Percentiles rank a stretch among this genome's conserved stretches.
phyloP scores from a whole-genome alignment of 2,888 invertebrate species.

The Cataglyphis albicans region DNA sequence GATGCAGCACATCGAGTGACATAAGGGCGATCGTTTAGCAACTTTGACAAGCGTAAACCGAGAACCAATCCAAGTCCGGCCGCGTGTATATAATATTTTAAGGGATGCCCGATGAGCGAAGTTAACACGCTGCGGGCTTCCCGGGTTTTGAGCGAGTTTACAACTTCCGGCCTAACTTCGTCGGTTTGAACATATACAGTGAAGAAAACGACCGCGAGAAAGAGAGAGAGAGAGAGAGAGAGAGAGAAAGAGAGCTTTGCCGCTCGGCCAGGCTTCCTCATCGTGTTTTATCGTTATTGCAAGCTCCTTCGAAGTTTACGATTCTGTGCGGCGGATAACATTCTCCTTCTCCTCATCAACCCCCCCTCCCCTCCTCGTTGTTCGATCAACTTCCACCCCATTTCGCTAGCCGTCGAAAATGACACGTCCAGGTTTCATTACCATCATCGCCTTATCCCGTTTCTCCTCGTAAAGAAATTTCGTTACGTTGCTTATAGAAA shows the following conservation, averaged over 20 bases:
- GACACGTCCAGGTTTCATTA: slow-evolving; percentile 44
- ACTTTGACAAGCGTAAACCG: slow-evolving; percentile 14
- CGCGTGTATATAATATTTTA: slow-evolving; percentile 56
- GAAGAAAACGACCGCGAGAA: background rate
- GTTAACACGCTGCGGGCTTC: slow-evolving; percentile 53
- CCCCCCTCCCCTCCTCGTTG: background rate
- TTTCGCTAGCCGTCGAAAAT: slow-evolving; percentile 50
- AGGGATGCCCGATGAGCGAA: slow-evolving; percentile 52
- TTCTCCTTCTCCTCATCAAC: slow-evolving; percentile 35
- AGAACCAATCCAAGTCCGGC: slow-evolving; percentile 48
- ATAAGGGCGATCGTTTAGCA: slow-evolving; percentile 27
- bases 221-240: background rate
- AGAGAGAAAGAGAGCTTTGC: slow-evolving; percentile 16
- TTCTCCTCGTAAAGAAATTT: slow-evolving; percentile 43
- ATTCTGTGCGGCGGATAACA: slow-evolving; percentile 58
- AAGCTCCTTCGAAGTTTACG: slow-evolving; percentile 63
- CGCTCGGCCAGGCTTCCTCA: slow-evolving; percentile 44
- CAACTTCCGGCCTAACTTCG: slow-evolving; percentile 61
- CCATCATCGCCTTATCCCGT: background rate
- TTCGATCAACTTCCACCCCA: slow-evolving; percentile 48
- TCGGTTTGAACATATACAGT: slow-evolving; percentile 50
- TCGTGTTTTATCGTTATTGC: slow-evolving; percentile 64
- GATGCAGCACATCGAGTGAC: slow-evolving; percentile 14
- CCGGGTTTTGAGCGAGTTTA: slow-evolving; percentile 53
- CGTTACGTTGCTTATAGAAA: slow-evolving; percentile 37